Conservation (phyloP, 2,113 vertebrate genomes). For the Vulpes vulpes region DNA sequence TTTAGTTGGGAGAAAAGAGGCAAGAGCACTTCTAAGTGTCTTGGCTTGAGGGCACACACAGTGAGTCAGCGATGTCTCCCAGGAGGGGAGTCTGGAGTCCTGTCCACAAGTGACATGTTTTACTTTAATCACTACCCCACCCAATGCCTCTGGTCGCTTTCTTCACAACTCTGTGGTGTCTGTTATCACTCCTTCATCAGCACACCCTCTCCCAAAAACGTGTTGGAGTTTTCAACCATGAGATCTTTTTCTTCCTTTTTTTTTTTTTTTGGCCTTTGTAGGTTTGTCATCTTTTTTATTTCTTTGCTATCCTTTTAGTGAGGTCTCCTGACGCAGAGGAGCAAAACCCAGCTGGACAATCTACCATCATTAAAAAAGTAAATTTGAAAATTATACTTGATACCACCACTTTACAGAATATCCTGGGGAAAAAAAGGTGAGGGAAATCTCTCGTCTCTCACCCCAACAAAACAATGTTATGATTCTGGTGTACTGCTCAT, state of each 20-base stretch:
- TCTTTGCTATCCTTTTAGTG: constrained; percentile 39
- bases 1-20: constrained; percentile 44
- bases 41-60: constrained; percentile 54
- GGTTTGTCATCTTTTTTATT: constrained; percentile 57
- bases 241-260: constrained; percentile 50
- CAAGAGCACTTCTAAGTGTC: neutral
- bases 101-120: constrained; percentile 69
- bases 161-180: constrained; percentile 43
- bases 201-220: constrained; percentile 34
- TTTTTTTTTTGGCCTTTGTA: neutral
- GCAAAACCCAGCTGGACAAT: neutral
- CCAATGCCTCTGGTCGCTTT: constrained; percentile 57
- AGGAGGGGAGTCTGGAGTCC: constrained; percentile 71
- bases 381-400: constrained; percentile 42
- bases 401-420: constrained; percentile 12
- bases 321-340: neutral
- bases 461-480: constrained; percentile 23
- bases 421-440: neutral
- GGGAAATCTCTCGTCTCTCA: neutral
- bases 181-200: constrained; percentile 44
- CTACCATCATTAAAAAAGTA: constrained; percentile 49
- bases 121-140: constrained; percentile 63
- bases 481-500: neutral
- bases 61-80: constrained; percentile 74
- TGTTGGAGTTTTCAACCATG: constrained; percentile 71